Evolutionary conservation across 2,113 vertebrate genomes (phyloP).

Genomic region (Dromas ardeola): DNA sequence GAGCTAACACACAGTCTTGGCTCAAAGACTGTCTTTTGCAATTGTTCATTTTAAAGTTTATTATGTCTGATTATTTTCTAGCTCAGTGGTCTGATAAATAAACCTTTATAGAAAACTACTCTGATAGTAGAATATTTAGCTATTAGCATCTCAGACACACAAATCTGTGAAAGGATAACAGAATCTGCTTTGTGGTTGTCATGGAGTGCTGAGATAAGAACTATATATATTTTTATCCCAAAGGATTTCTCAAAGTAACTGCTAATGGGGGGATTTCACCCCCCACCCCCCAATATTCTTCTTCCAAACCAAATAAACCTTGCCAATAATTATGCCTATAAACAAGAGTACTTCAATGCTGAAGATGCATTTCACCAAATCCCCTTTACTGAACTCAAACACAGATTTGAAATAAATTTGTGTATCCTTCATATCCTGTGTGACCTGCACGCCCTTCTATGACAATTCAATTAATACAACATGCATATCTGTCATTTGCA

Average conservation of each 20-base stretch:
- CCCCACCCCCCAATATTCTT: neutral
- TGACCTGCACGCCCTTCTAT: rapidly evolving
- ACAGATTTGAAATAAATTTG: neutral
- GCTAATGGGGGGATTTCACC: neutral
- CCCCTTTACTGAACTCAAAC: neutral
- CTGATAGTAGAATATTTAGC: neutral
- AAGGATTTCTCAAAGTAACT: neutral
- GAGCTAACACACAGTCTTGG: neutral
- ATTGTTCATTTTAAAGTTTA: neutral
- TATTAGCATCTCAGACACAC: neutral
- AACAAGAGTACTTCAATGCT: neutral
- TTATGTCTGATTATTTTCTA: constrained; percentile 14
- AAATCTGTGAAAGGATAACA: neutral
- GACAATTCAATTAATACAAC: neutral
- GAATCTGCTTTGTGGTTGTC: neutral
- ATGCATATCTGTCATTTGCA: neutral
- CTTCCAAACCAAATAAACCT: neutral
- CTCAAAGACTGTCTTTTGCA: neutral
- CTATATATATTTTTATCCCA: neutral
- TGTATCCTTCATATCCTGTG: neutral
- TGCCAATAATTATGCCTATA: neutral
- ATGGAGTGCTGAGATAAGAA: neutral
- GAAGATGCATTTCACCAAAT: neutral
- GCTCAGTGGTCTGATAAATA: constrained; percentile 24
- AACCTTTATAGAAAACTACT: neutral